A percentile compares a stretch with the other conserved stretches of the same genome.
Evolutionary conservation across 2,888 invertebrate species (phyloP).

Genomic region (Tortrix viridana): DNA sequence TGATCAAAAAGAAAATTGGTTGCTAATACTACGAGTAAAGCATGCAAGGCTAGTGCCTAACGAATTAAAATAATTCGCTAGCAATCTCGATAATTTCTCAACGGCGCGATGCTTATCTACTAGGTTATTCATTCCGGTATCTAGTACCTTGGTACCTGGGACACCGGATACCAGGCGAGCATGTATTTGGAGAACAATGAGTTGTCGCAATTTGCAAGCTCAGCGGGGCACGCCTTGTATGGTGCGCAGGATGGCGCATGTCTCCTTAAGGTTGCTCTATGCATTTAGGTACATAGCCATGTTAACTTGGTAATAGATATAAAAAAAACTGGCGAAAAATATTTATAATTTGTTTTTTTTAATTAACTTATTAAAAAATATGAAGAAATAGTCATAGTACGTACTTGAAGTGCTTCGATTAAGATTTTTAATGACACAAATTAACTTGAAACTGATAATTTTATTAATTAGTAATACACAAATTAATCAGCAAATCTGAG

Average conservation of each 20-base stretch:
- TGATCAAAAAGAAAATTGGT: neutral
- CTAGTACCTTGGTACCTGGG: constrained; percentile 40
- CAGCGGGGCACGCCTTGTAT: constrained; percentile 69
- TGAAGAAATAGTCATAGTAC: too few species aligned
- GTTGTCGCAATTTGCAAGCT: constrained; percentile 80
- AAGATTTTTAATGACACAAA: too few species aligned
- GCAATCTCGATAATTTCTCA: constrained; percentile 34
- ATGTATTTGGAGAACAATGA: constrained; percentile 70
- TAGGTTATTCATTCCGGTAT: constrained; percentile 43
- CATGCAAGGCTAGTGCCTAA: neutral
- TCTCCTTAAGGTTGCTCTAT: constrained; percentile 22
- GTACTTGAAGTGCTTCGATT: too few species aligned
- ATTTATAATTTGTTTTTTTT: neutral
- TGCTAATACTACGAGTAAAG: too few species aligned
- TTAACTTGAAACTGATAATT: too few species aligned
- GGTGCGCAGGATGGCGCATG: constrained; percentile 44
- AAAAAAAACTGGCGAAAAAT: constrained; percentile 17
- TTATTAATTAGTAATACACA: too few species aligned
- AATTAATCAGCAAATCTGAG: constrained; percentile 13
- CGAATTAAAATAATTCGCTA: constrained; percentile 20
- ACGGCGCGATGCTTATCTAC: constrained; percentile 41
- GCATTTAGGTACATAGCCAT: constrained; percentile 37
- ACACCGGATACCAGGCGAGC: constrained; percentile 46
- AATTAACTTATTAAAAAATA: too few species aligned
- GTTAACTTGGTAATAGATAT: constrained; percentile 35